Conservation (phyloP, 2,113 vertebrate species). For the Mionectes macconnelli region DNA sequence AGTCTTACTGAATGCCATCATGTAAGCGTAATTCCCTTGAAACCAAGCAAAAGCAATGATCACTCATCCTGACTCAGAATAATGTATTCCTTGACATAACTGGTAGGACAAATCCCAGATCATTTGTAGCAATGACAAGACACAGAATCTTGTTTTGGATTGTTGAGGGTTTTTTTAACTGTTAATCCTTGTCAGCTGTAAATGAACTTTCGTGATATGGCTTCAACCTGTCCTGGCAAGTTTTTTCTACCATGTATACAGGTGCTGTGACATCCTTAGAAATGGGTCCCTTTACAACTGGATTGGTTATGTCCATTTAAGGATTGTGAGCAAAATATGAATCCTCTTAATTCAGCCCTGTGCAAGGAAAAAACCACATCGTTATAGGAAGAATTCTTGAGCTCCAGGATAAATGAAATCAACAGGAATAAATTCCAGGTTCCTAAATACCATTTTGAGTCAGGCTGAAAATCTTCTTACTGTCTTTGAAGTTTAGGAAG, state of each 20-base stretch:
- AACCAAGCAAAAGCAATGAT: neutral
- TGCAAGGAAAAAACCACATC: neutral
- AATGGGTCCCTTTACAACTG: neutral
- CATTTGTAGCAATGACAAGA: neutral
- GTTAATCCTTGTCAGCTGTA: neutral
- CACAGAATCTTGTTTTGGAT: neutral
- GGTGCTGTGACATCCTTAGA: neutral
- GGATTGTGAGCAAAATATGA: neutral
- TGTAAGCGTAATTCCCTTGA: neutral
- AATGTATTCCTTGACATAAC: neutral
- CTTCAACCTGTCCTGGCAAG: neutral
- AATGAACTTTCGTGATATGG: neutral
- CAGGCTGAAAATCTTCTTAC: neutral
- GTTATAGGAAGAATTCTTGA: neutral
- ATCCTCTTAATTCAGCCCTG: neutral
- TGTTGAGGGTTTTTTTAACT: neutral
- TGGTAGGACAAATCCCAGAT: neutral
- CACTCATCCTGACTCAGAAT: neutral
- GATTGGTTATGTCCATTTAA: fast-evolving
- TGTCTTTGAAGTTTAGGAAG: neutral
- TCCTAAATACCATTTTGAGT: neutral
- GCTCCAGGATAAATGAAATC: neutral
- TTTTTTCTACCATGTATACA: neutral
- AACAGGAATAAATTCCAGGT: neutral
- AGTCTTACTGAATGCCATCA: neutral